phyloP scores from a whole-genome alignment of 2,888 invertebrate genomes.

The Branchipolynoe longqiensis region DNA sequence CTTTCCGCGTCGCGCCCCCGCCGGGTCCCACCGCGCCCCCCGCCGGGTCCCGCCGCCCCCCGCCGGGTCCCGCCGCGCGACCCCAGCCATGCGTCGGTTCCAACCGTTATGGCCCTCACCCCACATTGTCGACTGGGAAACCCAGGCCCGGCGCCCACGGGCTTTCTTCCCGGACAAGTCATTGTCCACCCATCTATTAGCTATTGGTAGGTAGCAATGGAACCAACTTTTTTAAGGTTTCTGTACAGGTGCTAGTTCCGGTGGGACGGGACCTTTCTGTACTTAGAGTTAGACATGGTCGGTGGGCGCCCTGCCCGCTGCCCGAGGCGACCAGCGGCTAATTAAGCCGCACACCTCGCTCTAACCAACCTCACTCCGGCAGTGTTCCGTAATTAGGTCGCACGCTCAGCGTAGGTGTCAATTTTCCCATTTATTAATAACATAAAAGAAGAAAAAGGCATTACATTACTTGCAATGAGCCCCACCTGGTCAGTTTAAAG shows the following conservation, averaged over 20 bases:
- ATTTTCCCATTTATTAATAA: too few species aligned
- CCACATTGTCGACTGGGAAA: conserved; percentile 6
- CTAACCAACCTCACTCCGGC: background rate
- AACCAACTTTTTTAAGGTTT: too few species aligned
- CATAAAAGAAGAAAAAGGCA: too few species aligned
- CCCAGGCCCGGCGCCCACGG: background rate
- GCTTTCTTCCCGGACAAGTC: conserved; percentile 13
- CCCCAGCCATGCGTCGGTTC: background rate
- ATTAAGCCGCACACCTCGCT: background rate
- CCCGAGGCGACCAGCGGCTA: background rate
- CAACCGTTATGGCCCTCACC: conserved; percentile 36
- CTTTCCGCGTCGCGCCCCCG: conserved; percentile 23
- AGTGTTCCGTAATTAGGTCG: background rate
- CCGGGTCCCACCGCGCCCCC: background rate
- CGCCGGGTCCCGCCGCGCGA: too few species aligned
- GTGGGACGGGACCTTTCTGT: too few species aligned
- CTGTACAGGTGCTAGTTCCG: too few species aligned
- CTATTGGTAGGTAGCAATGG: too few species aligned
- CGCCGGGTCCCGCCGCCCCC: background rate
- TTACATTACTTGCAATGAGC: too few species aligned
- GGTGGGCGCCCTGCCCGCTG: too few species aligned
- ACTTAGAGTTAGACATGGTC: too few species aligned
- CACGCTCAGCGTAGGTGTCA: too few species aligned
- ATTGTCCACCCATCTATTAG: conserved; percentile 22
- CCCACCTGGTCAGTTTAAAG: too few species aligned